Evolutionary conservation across 2,797 vertebrate genomes (phyloP), one percentile per base, ranked within the genome.

Genomic region (Clarias fuscus): DNA sequence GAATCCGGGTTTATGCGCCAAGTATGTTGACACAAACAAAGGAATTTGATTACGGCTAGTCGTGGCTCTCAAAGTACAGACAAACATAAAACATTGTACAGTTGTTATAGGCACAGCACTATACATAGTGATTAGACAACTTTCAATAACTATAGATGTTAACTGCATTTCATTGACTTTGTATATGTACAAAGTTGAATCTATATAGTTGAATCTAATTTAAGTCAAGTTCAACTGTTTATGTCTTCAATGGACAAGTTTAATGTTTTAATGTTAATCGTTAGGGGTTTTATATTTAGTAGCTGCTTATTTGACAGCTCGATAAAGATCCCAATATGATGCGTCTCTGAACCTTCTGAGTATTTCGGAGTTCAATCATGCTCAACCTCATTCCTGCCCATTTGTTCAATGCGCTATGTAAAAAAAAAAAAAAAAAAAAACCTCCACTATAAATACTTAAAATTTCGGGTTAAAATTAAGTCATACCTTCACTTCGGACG

Each of bases 401-500:
- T 13, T 56, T 20, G 13, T 53, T 53, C n/a, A n/a, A n/a, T 7
- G 43, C 10, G 2, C 13, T 61, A 24, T 58, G 20, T 67, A n/a
- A 73, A 80, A 67, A 53, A 10, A 14, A 17, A 58, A 1, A 8
- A 43, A 43, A 8, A 10, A 48, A 10, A 48, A 48, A 11, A 48
- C 11, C 43, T 2, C 10, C 68, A 71, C 17, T 2, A 6, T 24
- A 18, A n/a, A 82, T 14, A 75, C 15, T 6, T 64, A 48, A n/a
- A 83, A 4, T 0, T 2, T 5, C 37, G 40, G 24, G 3, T 11
- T 24, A 64, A 53, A 83, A 64, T 7, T 5, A 40, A 10, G 33
- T 24, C 81, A 58, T 89, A 91, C 94, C 93, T 92, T 89, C 0
- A 73, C 85, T 22, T 68, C 87, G 15, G 85, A 6, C 1, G n/a